phyloP scores from a whole-genome alignment of 1,140 invertebrate genomes.

The Eurosta solidaginis region DNA sequence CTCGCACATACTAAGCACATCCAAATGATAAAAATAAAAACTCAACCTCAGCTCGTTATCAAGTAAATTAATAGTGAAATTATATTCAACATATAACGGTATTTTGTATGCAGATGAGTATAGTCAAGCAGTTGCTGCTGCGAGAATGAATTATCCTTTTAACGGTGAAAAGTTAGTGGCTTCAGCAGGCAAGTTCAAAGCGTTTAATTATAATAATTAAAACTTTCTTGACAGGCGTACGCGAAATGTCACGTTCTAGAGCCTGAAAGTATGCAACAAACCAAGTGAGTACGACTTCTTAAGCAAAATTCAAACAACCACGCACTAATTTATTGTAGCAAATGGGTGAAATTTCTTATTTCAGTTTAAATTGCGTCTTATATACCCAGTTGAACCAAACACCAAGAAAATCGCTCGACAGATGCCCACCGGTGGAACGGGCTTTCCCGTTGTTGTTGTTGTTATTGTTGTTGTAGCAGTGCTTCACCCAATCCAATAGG shows the following conservation, averaged over 20 bases:
- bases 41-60: constrained; percentile 18
- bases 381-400: too few relatives aligned
- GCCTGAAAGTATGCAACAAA: constrained; percentile 6
- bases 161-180: constrained; percentile 25
- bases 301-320: not conserved
- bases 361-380: too few relatives aligned
- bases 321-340: not conserved
- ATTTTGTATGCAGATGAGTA: not conserved
- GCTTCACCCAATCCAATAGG: too few relatives aligned
- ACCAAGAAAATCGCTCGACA: too few relatives aligned
- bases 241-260: constrained; percentile 32
- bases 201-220: constrained; percentile 39
- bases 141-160: not conserved
- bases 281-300: not conserved
- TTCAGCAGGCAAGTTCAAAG: constrained; percentile 33
- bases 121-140: not conserved
- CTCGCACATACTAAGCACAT: not conserved
- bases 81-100: not conserved
- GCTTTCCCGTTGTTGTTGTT: too few relatives aligned
- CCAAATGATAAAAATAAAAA: not conserved
- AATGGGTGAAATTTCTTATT: too few relatives aligned
- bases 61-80: constrained; percentile 20
- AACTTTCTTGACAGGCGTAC: constrained; percentile 33
- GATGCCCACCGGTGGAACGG: too few relatives aligned
- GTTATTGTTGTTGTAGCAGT: too few relatives aligned